phyloP scores from a whole-genome alignment of 2,888 invertebrate genomes.

The Amiota communis region DNA sequence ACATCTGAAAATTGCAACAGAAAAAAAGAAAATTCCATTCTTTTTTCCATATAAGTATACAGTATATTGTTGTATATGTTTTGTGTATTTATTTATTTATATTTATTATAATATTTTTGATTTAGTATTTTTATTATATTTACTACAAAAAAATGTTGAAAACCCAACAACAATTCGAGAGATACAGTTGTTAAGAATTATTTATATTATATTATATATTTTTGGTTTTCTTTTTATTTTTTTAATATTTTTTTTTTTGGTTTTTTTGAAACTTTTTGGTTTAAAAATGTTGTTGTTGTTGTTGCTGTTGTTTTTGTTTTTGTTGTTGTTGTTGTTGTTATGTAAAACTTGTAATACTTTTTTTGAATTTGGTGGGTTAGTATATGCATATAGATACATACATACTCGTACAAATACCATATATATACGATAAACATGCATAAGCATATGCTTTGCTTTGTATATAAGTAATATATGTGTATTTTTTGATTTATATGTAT shows the following conservation, averaged over 20 bases:
- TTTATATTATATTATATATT: slow-evolving; percentile 5
- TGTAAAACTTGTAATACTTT: slow-evolving; percentile 66
- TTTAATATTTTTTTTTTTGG: no score
- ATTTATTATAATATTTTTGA: not conserved
- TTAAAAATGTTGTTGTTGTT: slow-evolving; percentile 25
- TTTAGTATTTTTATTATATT: slow-evolving; percentile 14
- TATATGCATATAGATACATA: slow-evolving; percentile 48
- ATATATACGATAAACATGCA: no score
- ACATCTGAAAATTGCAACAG: slow-evolving; percentile 28
- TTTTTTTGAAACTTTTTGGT: not conserved
- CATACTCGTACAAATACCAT: not conserved
- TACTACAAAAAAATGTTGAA: not conserved
- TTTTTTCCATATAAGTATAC: slow-evolving; percentile 32
- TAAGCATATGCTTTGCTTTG: no score
- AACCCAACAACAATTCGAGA: not conserved
- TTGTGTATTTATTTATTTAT: slow-evolving; percentile 34
- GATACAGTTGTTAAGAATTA: not conserved
- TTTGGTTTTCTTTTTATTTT: slow-evolving; percentile 33
- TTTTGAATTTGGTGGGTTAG: slow-evolving; percentile 67
- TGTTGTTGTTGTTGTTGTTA: slow-evolving; percentile 33
- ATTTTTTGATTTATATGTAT: not conserved
- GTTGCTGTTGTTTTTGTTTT: slow-evolving; percentile 11
- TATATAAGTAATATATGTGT: slow-evolving; percentile 37
- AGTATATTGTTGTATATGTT: no score
- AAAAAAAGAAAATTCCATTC: not conserved